A percentile compares a stretch with the other conserved stretches of the same genome.
Evolutionary conservation across 2,888 invertebrate species (phyloP).

Genomic region (Archaeoteleia sp.): DNA sequence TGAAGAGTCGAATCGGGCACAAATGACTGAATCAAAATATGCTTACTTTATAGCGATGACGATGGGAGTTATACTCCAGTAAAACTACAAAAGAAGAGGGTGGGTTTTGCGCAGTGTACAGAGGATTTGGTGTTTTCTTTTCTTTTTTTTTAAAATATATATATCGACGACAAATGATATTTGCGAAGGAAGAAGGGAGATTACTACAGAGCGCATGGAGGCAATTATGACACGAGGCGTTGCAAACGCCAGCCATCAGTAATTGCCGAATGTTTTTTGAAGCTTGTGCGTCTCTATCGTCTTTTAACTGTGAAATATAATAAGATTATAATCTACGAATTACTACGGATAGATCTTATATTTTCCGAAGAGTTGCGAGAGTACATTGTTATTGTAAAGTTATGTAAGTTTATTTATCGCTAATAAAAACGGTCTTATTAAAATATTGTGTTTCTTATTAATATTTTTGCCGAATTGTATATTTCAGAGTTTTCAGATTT

Average conservation of each 20-base stretch:
- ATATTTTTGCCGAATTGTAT: no score
- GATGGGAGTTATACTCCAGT: conserved; percentile 1
- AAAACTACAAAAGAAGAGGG: not conserved
- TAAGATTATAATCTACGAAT: conserved; percentile 60
- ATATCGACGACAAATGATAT: conserved; percentile 3
- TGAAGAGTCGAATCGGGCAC: conserved; percentile 42
- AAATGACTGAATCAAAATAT: conserved; percentile 43
- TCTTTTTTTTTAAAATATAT: conserved; percentile 11
- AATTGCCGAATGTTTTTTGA: conserved; percentile 25
- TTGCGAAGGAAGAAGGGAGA: conserved; percentile 14
- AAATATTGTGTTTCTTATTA: conserved; percentile 30
- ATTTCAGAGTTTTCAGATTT: no score
- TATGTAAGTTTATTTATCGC: conserved; percentile 75
- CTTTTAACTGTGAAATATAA: conserved; percentile 33
- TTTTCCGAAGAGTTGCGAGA: conserved; percentile 72
- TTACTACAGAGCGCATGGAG: conserved; percentile 23
- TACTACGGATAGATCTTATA: conserved; percentile 70
- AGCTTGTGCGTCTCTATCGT: conserved; percentile 19
- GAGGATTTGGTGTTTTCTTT: conserved; percentile 22
- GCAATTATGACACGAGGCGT: conserved; percentile 34
- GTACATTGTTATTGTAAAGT: conserved; percentile 74
- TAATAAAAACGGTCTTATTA: conserved; percentile 70
- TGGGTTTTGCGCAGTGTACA: conserved; percentile 29
- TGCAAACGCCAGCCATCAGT: conserved; percentile 31
- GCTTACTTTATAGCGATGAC: conserved; percentile 11